phyloP scores from a whole-genome alignment of 2,113 vertebrate species.

The Larimichthys polyactis region DNA sequence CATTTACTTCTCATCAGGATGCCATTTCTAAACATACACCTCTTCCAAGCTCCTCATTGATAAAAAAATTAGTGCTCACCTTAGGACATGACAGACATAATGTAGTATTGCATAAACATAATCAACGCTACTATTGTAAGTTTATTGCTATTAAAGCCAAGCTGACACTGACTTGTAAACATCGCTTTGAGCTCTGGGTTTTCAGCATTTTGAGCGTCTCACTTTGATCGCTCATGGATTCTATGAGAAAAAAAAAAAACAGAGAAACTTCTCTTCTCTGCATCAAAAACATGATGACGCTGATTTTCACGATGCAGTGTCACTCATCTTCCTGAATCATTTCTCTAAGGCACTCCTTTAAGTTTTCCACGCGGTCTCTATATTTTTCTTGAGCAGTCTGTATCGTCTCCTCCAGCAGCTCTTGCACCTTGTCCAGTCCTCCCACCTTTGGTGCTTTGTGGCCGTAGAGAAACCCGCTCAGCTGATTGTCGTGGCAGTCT shows the following conservation, averaged over 20 bases:
- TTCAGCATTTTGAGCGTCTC: neutral
- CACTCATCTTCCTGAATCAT: conserved; percentile 64
- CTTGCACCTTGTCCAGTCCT: conserved; percentile 48
- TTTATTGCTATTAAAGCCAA: neutral
- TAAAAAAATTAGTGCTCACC: neutral
- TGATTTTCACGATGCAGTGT: neutral
- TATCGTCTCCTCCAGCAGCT: conserved; percentile 47
- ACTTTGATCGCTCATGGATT: neutral
- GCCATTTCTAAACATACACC: neutral
- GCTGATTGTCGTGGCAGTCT: conserved; percentile 57
- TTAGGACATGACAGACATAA: neutral
- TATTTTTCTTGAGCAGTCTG: conserved; percentile 18
- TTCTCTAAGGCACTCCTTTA: conserved; percentile 78
- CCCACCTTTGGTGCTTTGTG: conserved; percentile 27
- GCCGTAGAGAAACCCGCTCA: conserved; percentile 54
- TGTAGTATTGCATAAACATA: neutral
- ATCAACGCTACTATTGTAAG: neutral
- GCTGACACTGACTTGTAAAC: neutral
- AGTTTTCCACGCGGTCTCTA: conserved; percentile 55
- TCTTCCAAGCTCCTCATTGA: neutral
- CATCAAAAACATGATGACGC: neutral
- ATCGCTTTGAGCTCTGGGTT: neutral
- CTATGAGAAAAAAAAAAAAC: too few species aligned
- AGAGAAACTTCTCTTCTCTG: neutral
- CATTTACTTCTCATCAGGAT: neutral